Conservation (phyloP, 1,140 invertebrate genomes). For the Drosophila carrolli region DNA sequence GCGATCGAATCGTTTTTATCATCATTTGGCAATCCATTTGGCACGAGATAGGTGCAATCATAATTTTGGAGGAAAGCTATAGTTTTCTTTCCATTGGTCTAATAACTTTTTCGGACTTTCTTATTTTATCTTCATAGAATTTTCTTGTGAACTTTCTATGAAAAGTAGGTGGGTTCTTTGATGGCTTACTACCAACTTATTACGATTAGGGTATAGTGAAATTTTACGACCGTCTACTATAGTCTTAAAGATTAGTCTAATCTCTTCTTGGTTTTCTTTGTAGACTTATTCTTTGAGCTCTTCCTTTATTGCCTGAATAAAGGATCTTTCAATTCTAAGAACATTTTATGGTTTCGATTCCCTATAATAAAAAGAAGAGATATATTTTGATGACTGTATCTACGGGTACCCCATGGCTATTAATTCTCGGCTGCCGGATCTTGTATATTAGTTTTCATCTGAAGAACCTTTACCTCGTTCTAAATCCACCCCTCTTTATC, state of each 20-base stretch:
- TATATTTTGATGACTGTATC: neutral
- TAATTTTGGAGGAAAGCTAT: neutral
- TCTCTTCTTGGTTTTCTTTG: neutral
- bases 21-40: neutral
- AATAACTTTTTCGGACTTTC: neutral
- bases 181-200: neutral
- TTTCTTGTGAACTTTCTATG: neutral
- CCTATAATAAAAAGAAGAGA: neutral
- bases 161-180: neutral
- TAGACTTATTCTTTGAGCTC: neutral
- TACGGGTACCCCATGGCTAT: neutral
- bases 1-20: neutral
- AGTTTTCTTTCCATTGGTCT: neutral
- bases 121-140: neutral
- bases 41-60: neutral
- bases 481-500: neutral
- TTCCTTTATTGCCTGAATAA: neutral
- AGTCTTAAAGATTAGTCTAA: neutral
- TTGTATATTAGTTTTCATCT: neutral
- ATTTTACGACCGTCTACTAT: neutral
- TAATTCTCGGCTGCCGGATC: neutral
- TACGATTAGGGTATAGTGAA: neutral
- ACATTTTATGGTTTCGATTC: neutral
- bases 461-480: conserved; percentile 8
- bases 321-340: neutral